Conservation (phyloP, 2,888 invertebrate genomes). For the Lycia hirtaria region DNA sequence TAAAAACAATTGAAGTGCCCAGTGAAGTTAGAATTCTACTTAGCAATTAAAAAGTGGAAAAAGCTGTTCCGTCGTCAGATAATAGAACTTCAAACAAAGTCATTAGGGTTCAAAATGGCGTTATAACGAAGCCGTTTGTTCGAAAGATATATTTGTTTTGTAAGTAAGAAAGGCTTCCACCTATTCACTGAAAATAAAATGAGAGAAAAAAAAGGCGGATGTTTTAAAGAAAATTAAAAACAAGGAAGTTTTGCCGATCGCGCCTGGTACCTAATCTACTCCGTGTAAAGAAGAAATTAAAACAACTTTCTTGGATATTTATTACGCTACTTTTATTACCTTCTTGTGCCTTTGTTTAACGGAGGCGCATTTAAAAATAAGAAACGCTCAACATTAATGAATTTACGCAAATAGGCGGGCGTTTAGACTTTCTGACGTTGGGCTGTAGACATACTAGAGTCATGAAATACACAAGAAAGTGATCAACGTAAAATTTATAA, state of each 20-base stretch:
- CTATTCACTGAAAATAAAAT: conserved; percentile 80
- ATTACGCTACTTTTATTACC: conserved; percentile 79
- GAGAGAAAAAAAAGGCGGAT: conserved; percentile 75
- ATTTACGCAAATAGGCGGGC: conserved; percentile 41
- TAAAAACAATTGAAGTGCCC: conserved; percentile 59
- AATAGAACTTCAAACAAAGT: conserved; percentile 60
- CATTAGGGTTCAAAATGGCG: conserved; percentile 64
- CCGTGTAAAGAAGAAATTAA: conserved; percentile 84
- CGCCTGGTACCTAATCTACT: conserved; percentile 78
- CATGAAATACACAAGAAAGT: neutral
- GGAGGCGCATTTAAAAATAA: conserved; percentile 68
- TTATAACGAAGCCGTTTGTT: conserved; percentile 55
- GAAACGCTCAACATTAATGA: conserved; percentile 50
- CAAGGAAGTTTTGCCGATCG: conserved; percentile 82
- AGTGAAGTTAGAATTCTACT: conserved; percentile 63
- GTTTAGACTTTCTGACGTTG: conserved; percentile 20
- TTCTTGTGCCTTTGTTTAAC: conserved; percentile 67
- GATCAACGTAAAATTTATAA: neutral
- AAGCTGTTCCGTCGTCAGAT: conserved; percentile 57
- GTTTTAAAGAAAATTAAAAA: conserved; percentile 85
- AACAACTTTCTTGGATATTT: conserved; percentile 84
- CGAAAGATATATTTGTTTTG: conserved; percentile 72
- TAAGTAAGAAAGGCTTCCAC: conserved; percentile 79
- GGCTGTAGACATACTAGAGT: neutral
- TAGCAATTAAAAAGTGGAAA: conserved; percentile 75